Percentiles rank a stretch among this genome's conserved stretches.
phyloP scores from a whole-genome alignment of 1,140 invertebrate genomes.

The Leucophenga varia region DNA sequence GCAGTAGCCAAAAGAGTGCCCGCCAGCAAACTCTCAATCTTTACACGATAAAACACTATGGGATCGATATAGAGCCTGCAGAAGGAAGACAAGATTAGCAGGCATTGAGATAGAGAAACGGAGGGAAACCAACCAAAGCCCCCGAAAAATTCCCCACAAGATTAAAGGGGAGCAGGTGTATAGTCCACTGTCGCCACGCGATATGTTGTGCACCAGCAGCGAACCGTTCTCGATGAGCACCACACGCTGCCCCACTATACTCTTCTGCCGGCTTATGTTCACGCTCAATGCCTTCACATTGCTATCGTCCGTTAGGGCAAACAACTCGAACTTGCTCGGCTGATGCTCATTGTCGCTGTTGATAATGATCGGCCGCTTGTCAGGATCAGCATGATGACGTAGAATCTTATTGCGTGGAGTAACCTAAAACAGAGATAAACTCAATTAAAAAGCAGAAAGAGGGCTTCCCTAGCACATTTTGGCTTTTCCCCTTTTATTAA shows the following conservation, averaged over 20 bases:
- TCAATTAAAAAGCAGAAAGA: not conserved
- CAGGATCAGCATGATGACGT: slow-evolving; percentile 69
- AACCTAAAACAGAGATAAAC: slow-evolving; percentile 25
- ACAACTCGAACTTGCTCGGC: slow-evolving; percentile 33
- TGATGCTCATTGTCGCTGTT: slow-evolving; percentile 32
- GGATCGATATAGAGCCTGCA: slow-evolving; percentile 74
- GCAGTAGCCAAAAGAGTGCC: slow-evolving; percentile 75
- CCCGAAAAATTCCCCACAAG: slow-evolving; percentile 74
- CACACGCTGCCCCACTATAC: slow-evolving; percentile 46
- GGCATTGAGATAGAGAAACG: too few relatives aligned
- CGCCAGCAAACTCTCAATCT: slow-evolving; percentile 79
- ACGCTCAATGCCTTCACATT: slow-evolving; percentile 29
- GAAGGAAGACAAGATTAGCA: too few relatives aligned
- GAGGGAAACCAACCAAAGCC: too few relatives aligned
- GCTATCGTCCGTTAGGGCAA: slow-evolving; percentile 36
- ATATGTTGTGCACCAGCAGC: slow-evolving; percentile 65
- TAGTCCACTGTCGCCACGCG: slow-evolving; percentile 76
- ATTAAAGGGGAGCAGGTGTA: slow-evolving; percentile 90
- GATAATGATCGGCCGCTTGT: slow-evolving; percentile 47
- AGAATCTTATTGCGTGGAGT: slow-evolving; percentile 66
- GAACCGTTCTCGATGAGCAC: slow-evolving; percentile 68
- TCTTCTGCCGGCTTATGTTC: slow-evolving; percentile 29
- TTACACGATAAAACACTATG: slow-evolving; percentile 76
- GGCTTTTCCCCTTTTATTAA: too few relatives aligned
- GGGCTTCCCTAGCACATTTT: too few relatives aligned